These are phyloP conservation scores for Formicarius rufipectus DNA, from an alignment of 2,113 vertebrate genomes.

Conservation along the genomic window DNA sequence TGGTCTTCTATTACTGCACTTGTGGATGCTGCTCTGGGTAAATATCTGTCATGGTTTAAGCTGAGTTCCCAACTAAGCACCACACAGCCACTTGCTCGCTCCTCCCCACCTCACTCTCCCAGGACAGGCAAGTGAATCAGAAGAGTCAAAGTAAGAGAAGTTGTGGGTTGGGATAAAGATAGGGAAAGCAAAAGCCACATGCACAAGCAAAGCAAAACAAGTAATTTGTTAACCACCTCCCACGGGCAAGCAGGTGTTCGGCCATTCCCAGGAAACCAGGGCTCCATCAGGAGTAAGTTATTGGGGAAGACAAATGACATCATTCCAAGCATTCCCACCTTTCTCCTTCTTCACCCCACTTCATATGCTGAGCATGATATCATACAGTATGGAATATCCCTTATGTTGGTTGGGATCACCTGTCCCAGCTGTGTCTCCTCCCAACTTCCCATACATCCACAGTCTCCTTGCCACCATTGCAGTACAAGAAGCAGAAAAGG, in stretches of 20 bases:
- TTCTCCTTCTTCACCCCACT: not conserved
- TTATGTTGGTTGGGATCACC: not conserved
- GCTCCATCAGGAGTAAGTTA: not conserved
- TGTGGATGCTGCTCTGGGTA: not conserved
- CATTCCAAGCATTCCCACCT: not conserved
- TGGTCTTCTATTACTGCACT: not conserved
- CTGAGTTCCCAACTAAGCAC: not conserved
- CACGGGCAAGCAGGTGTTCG: not conserved
- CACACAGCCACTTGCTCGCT: fast-evolving
- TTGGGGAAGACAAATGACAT: not conserved
- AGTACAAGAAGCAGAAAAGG: not conserved
- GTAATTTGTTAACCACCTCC: not conserved
- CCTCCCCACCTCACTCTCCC: not conserved
- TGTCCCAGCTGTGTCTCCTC: not conserved
- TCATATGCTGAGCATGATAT: no score
- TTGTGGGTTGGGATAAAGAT: not conserved
- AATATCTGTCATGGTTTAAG: not conserved
- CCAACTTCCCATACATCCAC: not conserved
- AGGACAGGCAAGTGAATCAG: not conserved
- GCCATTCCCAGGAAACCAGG: not conserved
- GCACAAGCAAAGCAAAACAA: not conserved
- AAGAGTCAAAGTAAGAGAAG: not conserved
- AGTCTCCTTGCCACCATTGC: not conserved
- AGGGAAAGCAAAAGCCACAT: not conserved
- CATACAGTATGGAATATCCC: not conserved